A percentile compares a stretch with the other conserved stretches of the same genome.
These are phyloP conservation scores for Zaprionus tsacasi DNA, from an alignment of 1,140 invertebrate genomes.

Conservation along the genomic window DNA sequence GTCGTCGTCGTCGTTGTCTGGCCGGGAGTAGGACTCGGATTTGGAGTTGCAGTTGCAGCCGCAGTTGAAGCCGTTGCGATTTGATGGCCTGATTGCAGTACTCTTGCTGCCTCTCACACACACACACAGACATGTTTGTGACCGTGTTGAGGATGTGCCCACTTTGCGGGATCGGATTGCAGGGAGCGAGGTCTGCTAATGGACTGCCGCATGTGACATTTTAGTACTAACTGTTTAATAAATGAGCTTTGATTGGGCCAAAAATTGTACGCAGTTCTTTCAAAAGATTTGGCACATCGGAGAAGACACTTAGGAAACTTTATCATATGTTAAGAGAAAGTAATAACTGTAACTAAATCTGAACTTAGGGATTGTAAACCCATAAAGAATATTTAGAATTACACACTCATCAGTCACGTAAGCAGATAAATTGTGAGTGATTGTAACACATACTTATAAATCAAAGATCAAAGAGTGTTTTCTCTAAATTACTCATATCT, in stretches of 20 bases:
- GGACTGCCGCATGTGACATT: constrained; percentile 29
- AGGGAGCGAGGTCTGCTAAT: constrained; percentile 20
- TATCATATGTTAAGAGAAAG: not conserved
- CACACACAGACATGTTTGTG: not conserved
- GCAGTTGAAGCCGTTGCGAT: constrained; percentile 34
- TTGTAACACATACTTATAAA: too few species aligned
- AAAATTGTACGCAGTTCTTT: not conserved
- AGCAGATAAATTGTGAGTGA: too few species aligned
- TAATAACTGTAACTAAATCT: too few species aligned
- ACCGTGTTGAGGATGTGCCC: constrained; percentile 32
- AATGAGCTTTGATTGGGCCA: constrained; percentile 31
- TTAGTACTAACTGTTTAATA: constrained; percentile 31
- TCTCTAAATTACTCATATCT: too few species aligned
- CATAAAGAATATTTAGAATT: too few species aligned
- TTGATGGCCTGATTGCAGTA: constrained; percentile 45
- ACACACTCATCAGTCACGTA: too few species aligned
- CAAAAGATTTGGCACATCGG: not conserved
- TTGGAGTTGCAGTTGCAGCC: constrained; percentile 12
- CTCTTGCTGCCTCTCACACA: constrained; percentile 18
- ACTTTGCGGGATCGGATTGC: too few species aligned
- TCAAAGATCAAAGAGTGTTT: too few species aligned
- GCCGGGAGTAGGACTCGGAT: constrained; percentile 13
- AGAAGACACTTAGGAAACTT: not conserved
- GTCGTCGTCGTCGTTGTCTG: constrained; percentile 28
- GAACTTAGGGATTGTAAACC: too few species aligned